phyloP scores from a whole-genome alignment of 1,140 invertebrate genomes.

The Metopolophium dirhodum region DNA sequence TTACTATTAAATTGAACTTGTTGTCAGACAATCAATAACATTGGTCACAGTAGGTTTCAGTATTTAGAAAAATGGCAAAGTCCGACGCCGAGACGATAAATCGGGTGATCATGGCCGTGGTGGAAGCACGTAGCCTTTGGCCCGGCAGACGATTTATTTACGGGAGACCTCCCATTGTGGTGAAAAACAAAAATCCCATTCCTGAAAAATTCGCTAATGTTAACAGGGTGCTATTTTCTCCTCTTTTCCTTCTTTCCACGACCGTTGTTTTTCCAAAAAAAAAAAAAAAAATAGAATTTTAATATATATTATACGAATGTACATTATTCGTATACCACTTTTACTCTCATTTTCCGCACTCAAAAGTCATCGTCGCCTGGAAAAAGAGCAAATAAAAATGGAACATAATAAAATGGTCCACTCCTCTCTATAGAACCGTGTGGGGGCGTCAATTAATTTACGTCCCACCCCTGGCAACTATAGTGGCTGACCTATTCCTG shows the following conservation, averaged over 20 bases:
- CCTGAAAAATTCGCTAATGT: constrained; percentile 1
- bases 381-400: background rate
- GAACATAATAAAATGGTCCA: background rate
- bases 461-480: background rate
- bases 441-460: constrained; percentile 28
- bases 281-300: background rate
- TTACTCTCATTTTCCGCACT: background rate
- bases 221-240: constrained; percentile 9
- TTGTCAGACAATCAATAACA: background rate
- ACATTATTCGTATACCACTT: background rate
- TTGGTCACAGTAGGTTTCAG: background rate
- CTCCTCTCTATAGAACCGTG: background rate
- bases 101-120: background rate
- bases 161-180: constrained; percentile 24
- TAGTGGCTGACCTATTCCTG: background rate
- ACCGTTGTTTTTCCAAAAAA: background rate
- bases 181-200: constrained; percentile 51
- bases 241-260: background rate
- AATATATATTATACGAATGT: background rate
- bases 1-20: background rate
- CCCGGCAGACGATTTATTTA: constrained; percentile 41
- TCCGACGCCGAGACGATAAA: background rate
- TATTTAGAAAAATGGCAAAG: background rate
- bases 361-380: background rate
- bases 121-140: background rate